These are phyloP conservation scores for Abrostola tripartita DNA, from an alignment of 2,888 invertebrate species.

Conservation along the genomic window DNA sequence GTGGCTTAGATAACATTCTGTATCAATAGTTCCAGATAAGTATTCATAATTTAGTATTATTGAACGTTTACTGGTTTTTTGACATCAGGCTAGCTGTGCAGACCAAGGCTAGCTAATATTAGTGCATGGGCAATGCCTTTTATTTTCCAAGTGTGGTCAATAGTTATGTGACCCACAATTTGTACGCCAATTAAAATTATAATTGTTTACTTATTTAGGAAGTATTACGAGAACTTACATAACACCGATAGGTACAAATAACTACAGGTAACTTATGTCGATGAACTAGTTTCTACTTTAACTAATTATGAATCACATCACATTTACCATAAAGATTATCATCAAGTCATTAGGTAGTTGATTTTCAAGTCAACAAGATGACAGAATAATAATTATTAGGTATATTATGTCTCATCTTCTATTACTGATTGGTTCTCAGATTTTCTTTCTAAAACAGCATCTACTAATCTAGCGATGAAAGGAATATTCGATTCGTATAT, in stretches of 20 bases:
- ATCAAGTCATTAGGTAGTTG: no score
- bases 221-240: conserved; percentile 35
- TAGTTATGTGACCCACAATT: neutral
- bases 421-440: no score
- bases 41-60: conserved; percentile 51
- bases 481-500: conserved; percentile 2
- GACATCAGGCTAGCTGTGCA: conserved; percentile 20
- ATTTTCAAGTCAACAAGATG: no score
- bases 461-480: neutral
- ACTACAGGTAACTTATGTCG: conserved; percentile 4
- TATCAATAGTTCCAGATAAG: conserved; percentile 44
- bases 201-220: conserved; percentile 35
- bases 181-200: neutral
- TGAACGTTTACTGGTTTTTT: conserved; percentile 28
- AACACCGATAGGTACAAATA: no score
- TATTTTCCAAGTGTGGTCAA: neutral
- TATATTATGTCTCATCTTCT: no score
- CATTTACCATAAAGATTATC: no score
- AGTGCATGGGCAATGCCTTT: conserved; percentile 2
- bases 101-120: conserved; percentile 33
- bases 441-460: no score
- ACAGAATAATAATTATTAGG: no score
- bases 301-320: no score
- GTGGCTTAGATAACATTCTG: conserved; percentile 60
- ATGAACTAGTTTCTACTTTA: conserved; percentile 11